Base-by-base conservation (phyloP, 2,888 invertebrate genomes). In the Napeogenes sylphis region DNA sequence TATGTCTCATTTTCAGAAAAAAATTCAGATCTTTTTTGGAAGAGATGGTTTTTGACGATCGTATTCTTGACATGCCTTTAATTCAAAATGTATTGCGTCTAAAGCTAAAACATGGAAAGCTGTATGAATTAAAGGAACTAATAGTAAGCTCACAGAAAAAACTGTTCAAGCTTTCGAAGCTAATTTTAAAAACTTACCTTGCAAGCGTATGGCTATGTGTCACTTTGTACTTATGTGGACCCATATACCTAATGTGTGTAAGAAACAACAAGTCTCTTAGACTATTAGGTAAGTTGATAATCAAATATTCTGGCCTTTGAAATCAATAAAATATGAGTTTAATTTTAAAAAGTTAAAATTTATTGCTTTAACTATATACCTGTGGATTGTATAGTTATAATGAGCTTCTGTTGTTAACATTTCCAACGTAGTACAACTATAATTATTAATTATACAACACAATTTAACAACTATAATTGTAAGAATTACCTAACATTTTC, bases 21-120 rank as follows among this genome's bases (percentile, higher is more conserved):
- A 68, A 85, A 45, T 84, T 90, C 56, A 71, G 83, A 8, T 59
- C 54, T 3, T 88, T 87, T 59, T 69, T 90, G 0, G 68, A 73
- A 4, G 86, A 89, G 63, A 83, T 87, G 79, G 81, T 69, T 0
- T 87, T 87, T 54, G 73, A 66, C 47, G 89, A 89, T 64, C 69
- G 67, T 2, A 76, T 87, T 56, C 21, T 79, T 5, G 78, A 84
- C 38, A 83, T 90, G 78, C 85, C 87, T 0, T 71, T 90, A 5
- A 75, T 89, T 33, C 51, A 71, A 30, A 67, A 76, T 8, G 73
- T 81, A 54, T 45, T 82, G 35, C 66, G 71, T 38, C 55, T 58
- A 4, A 58, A 68, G 13, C 63, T 73, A 1, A 59, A 64, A 1
- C 74, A 74, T 0, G 70, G 72, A 0, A 82, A 75, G 47, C 59